Conservation (phyloP, 2,888 invertebrate species). For the Lasioglossum pauxillum region DNA sequence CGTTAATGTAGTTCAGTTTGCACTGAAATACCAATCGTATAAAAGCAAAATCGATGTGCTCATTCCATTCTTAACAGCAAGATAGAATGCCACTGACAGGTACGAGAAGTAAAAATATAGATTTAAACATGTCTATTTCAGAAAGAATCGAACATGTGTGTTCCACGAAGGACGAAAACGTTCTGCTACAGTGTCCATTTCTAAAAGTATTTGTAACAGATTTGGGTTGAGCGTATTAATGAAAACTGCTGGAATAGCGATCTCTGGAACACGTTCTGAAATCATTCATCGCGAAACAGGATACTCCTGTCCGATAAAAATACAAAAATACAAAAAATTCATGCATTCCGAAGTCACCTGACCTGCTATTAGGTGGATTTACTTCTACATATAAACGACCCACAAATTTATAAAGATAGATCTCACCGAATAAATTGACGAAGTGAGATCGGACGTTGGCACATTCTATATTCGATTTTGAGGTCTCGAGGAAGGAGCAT, state of each 20-base stretch:
- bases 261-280: not conserved
- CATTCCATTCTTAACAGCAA: not conserved
- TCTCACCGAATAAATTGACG: not conserved
- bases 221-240: not conserved
- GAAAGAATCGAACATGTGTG: not conserved
- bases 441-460: not conserved
- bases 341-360: not conserved
- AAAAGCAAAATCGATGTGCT: not conserved
- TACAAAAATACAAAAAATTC: not conserved
- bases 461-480: not conserved
- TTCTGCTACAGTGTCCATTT: not conserved
- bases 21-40: not conserved
- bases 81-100: not conserved
- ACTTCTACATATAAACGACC: not conserved
- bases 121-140: not conserved
- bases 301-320: not conserved
- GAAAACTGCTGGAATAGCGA: not conserved
- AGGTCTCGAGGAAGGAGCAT: not conserved
- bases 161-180: not conserved
- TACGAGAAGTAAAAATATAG: not conserved
- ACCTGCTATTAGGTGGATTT: fast-evolving
- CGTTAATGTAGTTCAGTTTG: no score
- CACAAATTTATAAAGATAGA: not conserved
- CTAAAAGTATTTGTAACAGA: fast-evolving
- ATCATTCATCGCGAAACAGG: not conserved